These are phyloP conservation scores for Yoshiicerus persimilis DNA, from an alignment of 1,140 invertebrate genomes.

Conservation along the genomic window DNA sequence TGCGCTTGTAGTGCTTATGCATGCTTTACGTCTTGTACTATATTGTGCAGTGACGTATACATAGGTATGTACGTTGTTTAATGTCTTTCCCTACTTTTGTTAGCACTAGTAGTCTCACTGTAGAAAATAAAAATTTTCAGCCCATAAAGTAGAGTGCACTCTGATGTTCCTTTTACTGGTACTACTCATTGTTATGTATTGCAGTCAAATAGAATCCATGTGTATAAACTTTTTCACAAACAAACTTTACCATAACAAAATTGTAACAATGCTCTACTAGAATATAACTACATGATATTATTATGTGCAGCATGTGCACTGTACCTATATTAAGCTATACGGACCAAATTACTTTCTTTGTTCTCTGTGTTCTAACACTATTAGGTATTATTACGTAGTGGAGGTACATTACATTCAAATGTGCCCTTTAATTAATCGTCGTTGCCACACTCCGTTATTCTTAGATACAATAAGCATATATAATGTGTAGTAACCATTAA, in stretches of 20 bases:
- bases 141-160: conserved; percentile 15
- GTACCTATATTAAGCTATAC: no score
- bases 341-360: no score
- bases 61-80: background rate
- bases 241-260: no score
- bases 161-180: background rate
- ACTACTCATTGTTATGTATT: background rate
- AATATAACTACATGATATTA: no score
- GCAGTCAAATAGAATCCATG: background rate
- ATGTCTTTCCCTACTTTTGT: background rate
- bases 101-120: background rate
- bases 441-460: background rate
- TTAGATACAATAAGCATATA: no score
- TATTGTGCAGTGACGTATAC: background rate
- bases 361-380: no score
- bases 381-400: no score
- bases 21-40: no score
- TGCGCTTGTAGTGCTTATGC: no score
- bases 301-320: no score
- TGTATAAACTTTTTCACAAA: background rate
- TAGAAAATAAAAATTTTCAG: background rate
- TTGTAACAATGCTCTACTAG: no score
- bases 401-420: background rate
- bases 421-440: background rate
- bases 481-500: no score